Evolutionary conservation across 1,140 invertebrate species (phyloP), one percentile per base, ranked within the genome.

Genomic region (Mactra quadrangularis): DNA sequence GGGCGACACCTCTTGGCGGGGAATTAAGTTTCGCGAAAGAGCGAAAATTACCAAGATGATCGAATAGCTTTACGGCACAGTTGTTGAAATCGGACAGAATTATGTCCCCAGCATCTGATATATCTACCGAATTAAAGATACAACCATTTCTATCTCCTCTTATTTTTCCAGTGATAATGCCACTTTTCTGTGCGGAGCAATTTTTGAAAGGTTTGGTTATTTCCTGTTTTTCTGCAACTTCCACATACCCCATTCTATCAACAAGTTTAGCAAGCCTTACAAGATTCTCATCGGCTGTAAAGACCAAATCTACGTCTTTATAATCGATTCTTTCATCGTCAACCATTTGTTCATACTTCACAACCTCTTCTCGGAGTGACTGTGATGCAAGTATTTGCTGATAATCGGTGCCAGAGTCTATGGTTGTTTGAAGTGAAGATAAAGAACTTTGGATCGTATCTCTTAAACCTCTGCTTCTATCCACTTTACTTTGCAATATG

Each of bases 81-180:
- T 82, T 82, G 70, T 82, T 82, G 68, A 74, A 82, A 45, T 82
- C 79, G 1, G 79, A 82, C 47, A 82, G 27, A 27, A 82, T 64
- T 19, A 82, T 55, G 41, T 82, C 79, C 1, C 79, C 79, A 0
- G 41, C 52, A 17, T 82, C 79, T 19, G 53, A 47, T 1, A 82
- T 82, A 57, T 82, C 79, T 17, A 82, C 71, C 4, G 79, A 74
- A 25, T 82, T 82, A 45, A 82, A 66, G 70, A 82, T 82, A 45
- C 79, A 74, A 29, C 71, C 71, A 55, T 82, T 75, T 9, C 71
- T 45, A 27, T 82, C 79, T 29, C 79, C 79, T 31, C 64, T 74
- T 13, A 82, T 66, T 45, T 82, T 82, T 7, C 70, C 79, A 27
- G 74, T 82, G 0, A 82, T 35, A 35, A 82, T 74, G 19, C 79